phyloP scores from a whole-genome alignment of 35 echinoderm and acorn worm genomes.

The Lytechinus variegatus region DNA sequence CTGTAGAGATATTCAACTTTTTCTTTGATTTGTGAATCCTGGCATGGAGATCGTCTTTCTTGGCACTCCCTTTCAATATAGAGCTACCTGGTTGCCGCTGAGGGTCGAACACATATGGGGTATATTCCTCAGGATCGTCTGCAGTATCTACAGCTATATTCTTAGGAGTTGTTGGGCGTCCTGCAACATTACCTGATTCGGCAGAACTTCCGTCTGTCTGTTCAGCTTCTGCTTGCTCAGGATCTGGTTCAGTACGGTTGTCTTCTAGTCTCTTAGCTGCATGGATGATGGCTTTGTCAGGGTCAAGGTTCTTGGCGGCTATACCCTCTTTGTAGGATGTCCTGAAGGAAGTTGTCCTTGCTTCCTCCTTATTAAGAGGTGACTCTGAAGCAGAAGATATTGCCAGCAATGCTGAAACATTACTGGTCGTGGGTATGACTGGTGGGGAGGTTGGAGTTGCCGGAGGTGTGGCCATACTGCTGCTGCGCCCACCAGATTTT shows the following conservation, averaged over 20 bases:
- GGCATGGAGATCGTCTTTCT: slow-evolving; percentile 52
- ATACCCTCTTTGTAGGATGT: slow-evolving; percentile 77
- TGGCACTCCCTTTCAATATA: slow-evolving; percentile 75
- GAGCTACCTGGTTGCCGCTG: slow-evolving; percentile 74
- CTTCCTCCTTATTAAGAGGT: slow-evolving; percentile 33
- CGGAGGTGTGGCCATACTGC: slow-evolving; percentile 63
- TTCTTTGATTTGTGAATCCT: slow-evolving; percentile 75
- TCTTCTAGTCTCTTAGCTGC: slow-evolving; percentile 83
- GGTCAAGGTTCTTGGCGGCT: slow-evolving; percentile 69
- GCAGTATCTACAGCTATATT: slow-evolving; percentile 2
- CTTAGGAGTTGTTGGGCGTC: slow-evolving; percentile 34
- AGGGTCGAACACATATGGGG: slow-evolving; percentile 86
- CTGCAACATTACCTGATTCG: neutral
- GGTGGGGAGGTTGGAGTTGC: slow-evolving; percentile 33
- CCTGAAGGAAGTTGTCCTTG: slow-evolving; percentile 72
- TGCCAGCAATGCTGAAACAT: slow-evolving; percentile 8
- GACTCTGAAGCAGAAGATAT: neutral
- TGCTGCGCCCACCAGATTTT: slow-evolving; percentile 60
- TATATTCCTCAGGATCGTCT: slow-evolving; percentile 6
- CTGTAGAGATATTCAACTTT: slow-evolving; percentile 60
- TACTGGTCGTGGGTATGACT: neutral
- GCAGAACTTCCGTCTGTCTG: neutral
- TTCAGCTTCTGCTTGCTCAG: slow-evolving; percentile 28
- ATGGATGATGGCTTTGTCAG: slow-evolving; percentile 87
- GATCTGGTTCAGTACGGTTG: slow-evolving; percentile 41